Conservation (phyloP, 2,888 invertebrate species). For the Catocala fraxini region DNA sequence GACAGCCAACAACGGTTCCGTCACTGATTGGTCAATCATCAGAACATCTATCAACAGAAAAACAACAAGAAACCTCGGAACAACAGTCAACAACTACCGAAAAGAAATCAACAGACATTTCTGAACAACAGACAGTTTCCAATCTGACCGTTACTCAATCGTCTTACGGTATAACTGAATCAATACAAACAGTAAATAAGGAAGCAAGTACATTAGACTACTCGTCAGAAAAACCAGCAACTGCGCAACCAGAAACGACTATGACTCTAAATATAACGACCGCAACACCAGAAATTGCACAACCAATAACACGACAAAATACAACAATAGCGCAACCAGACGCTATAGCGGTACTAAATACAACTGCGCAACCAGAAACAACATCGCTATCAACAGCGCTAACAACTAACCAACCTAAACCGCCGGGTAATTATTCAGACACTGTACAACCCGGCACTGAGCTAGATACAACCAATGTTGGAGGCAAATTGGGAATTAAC, state of each 20-base stretch:
- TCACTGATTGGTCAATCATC: background rate
- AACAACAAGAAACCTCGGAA: slow-evolving; percentile 5
- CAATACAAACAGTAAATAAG: background rate
- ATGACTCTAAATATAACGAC: background rate
- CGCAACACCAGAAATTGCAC: background rate
- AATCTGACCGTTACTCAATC: background rate
- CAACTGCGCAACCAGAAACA: background rate
- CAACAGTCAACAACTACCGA: background rate
- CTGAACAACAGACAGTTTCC: slow-evolving; percentile 1
- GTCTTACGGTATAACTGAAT: background rate
- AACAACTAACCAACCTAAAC: slow-evolving; percentile 26
- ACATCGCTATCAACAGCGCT: background rate
- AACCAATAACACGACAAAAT: background rate
- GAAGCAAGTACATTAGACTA: background rate
- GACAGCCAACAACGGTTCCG: background rate
- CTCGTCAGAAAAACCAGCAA: background rate
- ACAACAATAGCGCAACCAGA: no score
- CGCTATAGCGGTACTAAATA: no score
- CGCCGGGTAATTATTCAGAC: slow-evolving; percentile 37
- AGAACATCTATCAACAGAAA: background rate
- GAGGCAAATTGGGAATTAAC: slow-evolving; percentile 54
- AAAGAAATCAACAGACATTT: background rate
- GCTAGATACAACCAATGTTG: slow-evolving; percentile 32
- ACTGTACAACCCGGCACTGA: slow-evolving; percentile 17
- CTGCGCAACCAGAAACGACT: background rate